These are phyloP conservation scores for Lates calcarifer DNA, from an alignment of 2,113 vertebrate species.

Conservation along the genomic window DNA sequence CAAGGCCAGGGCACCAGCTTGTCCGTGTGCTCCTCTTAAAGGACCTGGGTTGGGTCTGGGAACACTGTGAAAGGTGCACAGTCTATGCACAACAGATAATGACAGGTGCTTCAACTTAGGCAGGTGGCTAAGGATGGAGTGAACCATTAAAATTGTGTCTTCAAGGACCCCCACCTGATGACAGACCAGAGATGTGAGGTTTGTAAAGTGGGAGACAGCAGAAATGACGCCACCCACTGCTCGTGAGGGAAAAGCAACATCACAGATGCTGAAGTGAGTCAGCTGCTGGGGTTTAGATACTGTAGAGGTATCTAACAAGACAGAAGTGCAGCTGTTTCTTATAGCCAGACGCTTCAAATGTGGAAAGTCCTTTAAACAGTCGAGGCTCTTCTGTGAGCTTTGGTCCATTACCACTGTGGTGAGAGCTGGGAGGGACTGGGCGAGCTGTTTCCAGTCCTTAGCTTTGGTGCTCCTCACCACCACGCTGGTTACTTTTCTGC, in stretches of 20 bases:
- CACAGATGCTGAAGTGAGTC: conserved; percentile 70
- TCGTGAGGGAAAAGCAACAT: not conserved
- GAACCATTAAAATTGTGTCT: not conserved
- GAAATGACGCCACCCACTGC: not conserved
- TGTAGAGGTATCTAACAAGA: not conserved
- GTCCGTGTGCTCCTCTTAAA: not conserved
- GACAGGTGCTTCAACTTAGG: conserved; percentile 70
- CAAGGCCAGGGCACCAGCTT: not conserved
- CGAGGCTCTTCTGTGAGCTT: not conserved
- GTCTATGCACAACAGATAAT: not conserved
- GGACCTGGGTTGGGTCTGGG: not conserved
- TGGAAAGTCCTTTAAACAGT: conserved; percentile 36
- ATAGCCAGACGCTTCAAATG: conserved; percentile 59
- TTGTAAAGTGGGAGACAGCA: conserved; percentile 43
- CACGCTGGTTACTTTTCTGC: conserved; percentile 48
- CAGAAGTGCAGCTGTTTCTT: not conserved
- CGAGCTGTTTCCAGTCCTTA: conserved; percentile 48
- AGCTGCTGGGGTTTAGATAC: conserved; percentile 43
- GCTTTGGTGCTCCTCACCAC: conserved; percentile 48
- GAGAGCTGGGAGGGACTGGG: conserved; percentile 53
- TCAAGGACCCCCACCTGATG: conserved; percentile 8
- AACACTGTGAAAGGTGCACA: rapidly evolving
- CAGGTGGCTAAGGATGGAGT: conserved; percentile 28
- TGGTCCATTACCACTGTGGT: conserved; percentile 41
- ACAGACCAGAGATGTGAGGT: conserved; percentile 58